Percentiles rank a stretch among this genome's conserved stretches.
Conservation (phyloP, 2,113 vertebrate species). For the Labrus mixtus region DNA sequence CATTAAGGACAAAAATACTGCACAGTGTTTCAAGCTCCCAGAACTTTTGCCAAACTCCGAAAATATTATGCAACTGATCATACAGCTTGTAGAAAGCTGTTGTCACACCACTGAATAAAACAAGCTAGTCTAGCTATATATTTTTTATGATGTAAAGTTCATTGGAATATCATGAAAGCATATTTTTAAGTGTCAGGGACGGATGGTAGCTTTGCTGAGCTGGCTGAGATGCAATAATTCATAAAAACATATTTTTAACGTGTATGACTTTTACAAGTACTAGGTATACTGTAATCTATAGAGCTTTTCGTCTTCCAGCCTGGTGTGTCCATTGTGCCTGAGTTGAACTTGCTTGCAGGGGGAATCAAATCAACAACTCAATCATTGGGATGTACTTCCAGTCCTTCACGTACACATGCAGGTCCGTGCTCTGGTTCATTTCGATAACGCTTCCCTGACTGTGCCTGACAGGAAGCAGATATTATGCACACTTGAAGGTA, state of each 20-base stretch:
- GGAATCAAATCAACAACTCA: constrained; percentile 23
- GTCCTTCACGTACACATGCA: constrained; percentile 15
- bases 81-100: constrained; percentile 34
- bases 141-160: constrained; percentile 43
- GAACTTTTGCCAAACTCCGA: constrained; percentile 58
- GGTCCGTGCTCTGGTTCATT: constrained; percentile 31
- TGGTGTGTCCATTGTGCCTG: constrained; percentile 46
- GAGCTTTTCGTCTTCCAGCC: constrained; percentile 34
- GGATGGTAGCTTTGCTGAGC: constrained; percentile 9
- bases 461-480: constrained; percentile 32
- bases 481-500: constrained; percentile 48
- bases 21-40: constrained; percentile 48
- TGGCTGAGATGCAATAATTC: constrained; percentile 34
- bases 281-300: background rate
- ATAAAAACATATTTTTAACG: constrained; percentile 22
- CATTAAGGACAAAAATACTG: constrained; percentile 25
- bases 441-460: constrained; percentile 25
- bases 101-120: constrained; percentile 46
- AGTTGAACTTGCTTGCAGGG: constrained; percentile 24
- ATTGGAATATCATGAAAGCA: constrained; percentile 1
- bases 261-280: constrained; percentile 25
- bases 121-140: constrained; percentile 34
- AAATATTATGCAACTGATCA: constrained; percentile 69
- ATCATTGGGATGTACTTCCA: constrained; percentile 31
- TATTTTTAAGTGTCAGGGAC: constrained; percentile 53